Conservation (phyloP, 1,140 invertebrate genomes). For the Caenorhabditis elegans region WBcel235 BX284606.5:6319001-6319500, state of each 20-base stretch:
- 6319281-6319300: too few relatives aligned
- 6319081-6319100: neutral
- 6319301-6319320: too few relatives aligned
- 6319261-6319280: neutral
- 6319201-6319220: neutral
- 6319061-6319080: neutral
- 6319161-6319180: slow-evolving; percentile 14
- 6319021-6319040: slow-evolving; percentile 12
- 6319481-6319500: neutral
- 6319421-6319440: too few relatives aligned
- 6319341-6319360: too few relatives aligned
- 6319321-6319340: too few relatives aligned
- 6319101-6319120: slow-evolving; percentile 12
- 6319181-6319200: slow-evolving; percentile 22
- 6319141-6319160: neutral
- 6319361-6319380: too few relatives aligned
- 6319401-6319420: too few relatives aligned
- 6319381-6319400: too few relatives aligned
- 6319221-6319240: neutral
- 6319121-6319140: neutral
- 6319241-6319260: neutral
- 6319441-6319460: too few relatives aligned
- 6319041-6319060: neutral
- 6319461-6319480: too few relatives aligned
- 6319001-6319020: neutral